Percentiles rank a stretch among this genome's conserved stretches.
Evolutionary conservation across 37 sponge, comb jelly and placozoan species (phyloP).

Genomic region (Theonella swinhoei): DNA sequence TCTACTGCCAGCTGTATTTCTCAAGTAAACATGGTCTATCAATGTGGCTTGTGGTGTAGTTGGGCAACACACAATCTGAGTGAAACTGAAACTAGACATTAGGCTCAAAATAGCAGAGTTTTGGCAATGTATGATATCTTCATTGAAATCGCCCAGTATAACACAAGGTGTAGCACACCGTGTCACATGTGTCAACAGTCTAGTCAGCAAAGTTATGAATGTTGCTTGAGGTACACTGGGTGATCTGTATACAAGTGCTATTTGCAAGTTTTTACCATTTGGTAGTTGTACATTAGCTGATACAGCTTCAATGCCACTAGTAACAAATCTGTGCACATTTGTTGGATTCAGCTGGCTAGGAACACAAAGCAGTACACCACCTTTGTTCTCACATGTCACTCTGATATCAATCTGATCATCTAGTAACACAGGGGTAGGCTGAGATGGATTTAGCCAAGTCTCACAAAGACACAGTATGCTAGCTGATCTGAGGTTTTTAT

Average conservation of each 20-base stretch:
- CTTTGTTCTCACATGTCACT: constrained; percentile 10
- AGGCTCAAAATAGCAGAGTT: too few species aligned
- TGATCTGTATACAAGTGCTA: constrained; percentile 33
- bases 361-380: constrained; percentile 21
- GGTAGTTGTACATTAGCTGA: not conserved
- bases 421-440: constrained; percentile 20
- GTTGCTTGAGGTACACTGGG: constrained; percentile 5
- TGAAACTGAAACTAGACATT: not conserved
- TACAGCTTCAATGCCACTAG: constrained; percentile 15
- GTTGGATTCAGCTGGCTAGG: not conserved
- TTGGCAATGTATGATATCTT: not conserved
- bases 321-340: not conserved
- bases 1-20: not conserved
- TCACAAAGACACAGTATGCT: constrained; percentile 19
- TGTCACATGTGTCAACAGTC: not conserved
- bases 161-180: not conserved
- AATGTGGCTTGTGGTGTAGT: not conserved
- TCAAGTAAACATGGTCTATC: not conserved
- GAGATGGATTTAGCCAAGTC: constrained; percentile 19
- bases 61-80: not conserved
- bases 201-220: not conserved
- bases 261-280: not conserved
- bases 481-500: not conserved
- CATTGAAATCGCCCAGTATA: constrained; percentile 28
- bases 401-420: constrained; percentile 8